Base-by-base conservation (phyloP, 2,888 invertebrate genomes). In the Eilema caniola region DNA sequence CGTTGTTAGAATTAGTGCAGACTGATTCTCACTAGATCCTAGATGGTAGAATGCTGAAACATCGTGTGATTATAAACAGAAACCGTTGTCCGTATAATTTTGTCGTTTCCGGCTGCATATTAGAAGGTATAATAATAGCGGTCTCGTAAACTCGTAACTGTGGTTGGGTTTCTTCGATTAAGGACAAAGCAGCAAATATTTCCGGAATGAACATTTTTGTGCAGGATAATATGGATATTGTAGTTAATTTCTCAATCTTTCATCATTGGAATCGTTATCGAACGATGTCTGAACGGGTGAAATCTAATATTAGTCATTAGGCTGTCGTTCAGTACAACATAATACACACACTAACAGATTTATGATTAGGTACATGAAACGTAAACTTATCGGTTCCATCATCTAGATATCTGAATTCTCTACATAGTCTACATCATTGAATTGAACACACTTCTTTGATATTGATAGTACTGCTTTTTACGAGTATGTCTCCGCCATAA, bases 21-120 rank as follows among this genome's bases (percentile, higher is more conserved):
- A 20, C 20, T 60, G 64, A 69, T 66, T 68, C 59, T 41, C 59
- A n/a, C 10, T 60, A 16, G 12, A 41, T 37, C 63, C 25, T 57
- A 25, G 28, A 53, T 28, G n/a, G 47, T 12, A n/a, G 25, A 25
- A 63, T 63, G 20, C 25, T n/a, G 28, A 53, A 28, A 20, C 3
- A 25, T n/a, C 5, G 16, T 47, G 41, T 28, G 20, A 24, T 53
- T 64, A 28, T 28, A n/a, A 28, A 53, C 28, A 28, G n/a, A 25
- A 41, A 16, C 20, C n/a, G 12, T 62, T 25, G 11, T 25, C 5
- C 5, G 16, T 8, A 41, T 20, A 25, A 24, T 41, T 62, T 62
- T 62, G 37, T 62, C 16, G 14, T 37, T 37, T 62, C 24, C 16
- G 37, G 24, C 23, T 62, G 33, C 37, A 33, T 3, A 37, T 23